These are phyloP conservation scores for Cheirogaleus major DNA, from an alignment of 2,797 vertebrate genomes.

Conservation along the genomic window DNA sequence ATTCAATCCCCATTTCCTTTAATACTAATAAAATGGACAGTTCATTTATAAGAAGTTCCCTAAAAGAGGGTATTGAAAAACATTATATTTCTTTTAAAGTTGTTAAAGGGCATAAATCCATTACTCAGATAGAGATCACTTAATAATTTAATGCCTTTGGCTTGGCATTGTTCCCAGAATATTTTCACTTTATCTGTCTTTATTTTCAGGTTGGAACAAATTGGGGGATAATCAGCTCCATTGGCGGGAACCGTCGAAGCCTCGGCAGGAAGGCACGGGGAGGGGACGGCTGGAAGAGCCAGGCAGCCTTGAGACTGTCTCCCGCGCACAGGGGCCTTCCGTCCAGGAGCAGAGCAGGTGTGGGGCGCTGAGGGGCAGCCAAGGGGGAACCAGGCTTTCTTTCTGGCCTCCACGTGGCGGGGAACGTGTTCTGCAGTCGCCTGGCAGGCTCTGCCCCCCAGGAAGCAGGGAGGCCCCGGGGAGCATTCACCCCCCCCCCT, in stretches of 20 bases:
- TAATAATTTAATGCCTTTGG: constrained; percentile 84
- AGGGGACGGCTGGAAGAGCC: not conserved
- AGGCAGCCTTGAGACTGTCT: rapidly evolving
- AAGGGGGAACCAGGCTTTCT: not conserved
- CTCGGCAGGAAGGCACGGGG: not conserved
- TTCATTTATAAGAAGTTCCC: constrained; percentile 78
- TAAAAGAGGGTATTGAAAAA: constrained; percentile 78
- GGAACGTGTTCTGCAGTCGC: not conserved
- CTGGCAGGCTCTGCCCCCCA: not conserved
- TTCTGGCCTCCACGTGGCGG: not conserved
- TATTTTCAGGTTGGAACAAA: constrained; percentile 85
- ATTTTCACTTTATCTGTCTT: constrained; percentile 85
- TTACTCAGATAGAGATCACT: constrained; percentile 84
- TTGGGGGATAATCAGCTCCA: constrained; percentile 62
- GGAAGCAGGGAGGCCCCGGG: not conserved
- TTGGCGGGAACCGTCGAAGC: constrained; percentile 53
- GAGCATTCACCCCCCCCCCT: not conserved
- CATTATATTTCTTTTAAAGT: constrained; percentile 77
- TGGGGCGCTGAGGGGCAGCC: rapidly evolving
- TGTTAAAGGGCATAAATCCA: constrained; percentile 84
- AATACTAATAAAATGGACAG: constrained; percentile 78
- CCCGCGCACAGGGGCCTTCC: not conserved
- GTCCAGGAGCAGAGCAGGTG: not conserved
- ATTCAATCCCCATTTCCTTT: constrained; percentile 70
- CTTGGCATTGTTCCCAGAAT: constrained; percentile 85